Base-by-base conservation (phyloP, 2,888 invertebrate species). In the Electrophaes corylata region DNA sequence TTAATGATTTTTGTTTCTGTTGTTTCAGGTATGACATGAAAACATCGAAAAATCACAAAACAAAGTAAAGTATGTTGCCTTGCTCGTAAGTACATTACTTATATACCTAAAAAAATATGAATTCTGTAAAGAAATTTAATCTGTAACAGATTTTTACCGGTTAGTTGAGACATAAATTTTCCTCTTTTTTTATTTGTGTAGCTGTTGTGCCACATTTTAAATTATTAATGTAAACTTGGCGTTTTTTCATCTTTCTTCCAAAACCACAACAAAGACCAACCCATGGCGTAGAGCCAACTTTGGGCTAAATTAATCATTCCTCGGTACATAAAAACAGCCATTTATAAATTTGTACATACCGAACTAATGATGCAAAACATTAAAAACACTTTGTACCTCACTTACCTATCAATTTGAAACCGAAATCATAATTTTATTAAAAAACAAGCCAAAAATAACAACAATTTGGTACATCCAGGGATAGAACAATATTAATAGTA, bases 271-370 rank as follows among this genome's bases (percentile, higher is more conserved):
- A 83, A 84, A 79, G 77, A 74, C 70, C 69, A 63, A 50, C 57
- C 12, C 43, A 75, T 86, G 88, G 88, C 86, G 69, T 57, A 20
- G 62, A 64, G 86, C 87, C 87, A 88, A 86, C 66, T 77, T 76
- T 75, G 59, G 66, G 69, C 61, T 68, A 74, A 76, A 86, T 88
- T 81, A 81, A 87, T 88, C 87, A 87, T 83, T 77, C 75, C 71
- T 66, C 67, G 71, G 73, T 76, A 77, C 76, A 75, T 78, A 77
- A 74, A 79, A 74, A 71, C 71, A 66, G 69, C 74, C 75, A 76
- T 79, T 79, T 79, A 79, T 79, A 83, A 81, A 80, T 75, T 75
- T 67, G 69, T 72, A 71, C 72, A 74, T 75, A 72, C 68, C 67
- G 66, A 65, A 71, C 68, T 67, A 74, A 71, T 73, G 74, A 74